These are phyloP conservation scores for Sitodiplosis mosellana DNA, from an alignment of 1,140 invertebrate species.

Conservation along the genomic window DNA sequence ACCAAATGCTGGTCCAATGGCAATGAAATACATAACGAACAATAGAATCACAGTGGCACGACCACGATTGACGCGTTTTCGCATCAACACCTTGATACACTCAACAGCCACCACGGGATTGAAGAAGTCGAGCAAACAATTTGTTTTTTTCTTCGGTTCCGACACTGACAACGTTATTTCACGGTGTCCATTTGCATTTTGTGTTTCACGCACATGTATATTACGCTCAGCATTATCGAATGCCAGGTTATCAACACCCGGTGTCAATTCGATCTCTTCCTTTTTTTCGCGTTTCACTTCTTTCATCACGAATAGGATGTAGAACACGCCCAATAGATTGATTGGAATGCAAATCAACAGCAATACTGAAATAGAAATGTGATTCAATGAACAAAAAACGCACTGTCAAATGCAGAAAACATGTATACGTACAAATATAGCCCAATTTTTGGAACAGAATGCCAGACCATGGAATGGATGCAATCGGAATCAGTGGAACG, in stretches of 20 bases:
- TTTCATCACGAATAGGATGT: conserved; percentile 18
- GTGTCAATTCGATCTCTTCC: conserved; percentile 12
- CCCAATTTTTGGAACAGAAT: conserved; percentile 15
- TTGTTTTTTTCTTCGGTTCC: conserved; percentile 4
- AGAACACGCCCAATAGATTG: conserved; percentile 18
- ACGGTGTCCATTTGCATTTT: conserved; percentile 11
- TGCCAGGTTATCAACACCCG: conserved; percentile 12
- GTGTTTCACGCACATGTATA: conserved; percentile 10
- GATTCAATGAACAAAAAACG: neutral
- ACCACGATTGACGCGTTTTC: conserved; percentile 18
- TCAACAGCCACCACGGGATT: conserved; percentile 20
- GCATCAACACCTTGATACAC: conserved; percentile 15
- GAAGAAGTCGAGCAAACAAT: conserved; percentile 15
- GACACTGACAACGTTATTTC: neutral
- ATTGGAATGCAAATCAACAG: conserved; percentile 1
- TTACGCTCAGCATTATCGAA: conserved; percentile 14
- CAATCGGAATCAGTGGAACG: conserved; percentile 16
- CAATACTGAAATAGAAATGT: neutral
- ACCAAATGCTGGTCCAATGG: conserved; percentile 15
- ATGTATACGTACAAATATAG: conserved; percentile 14
- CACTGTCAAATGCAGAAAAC: neutral
- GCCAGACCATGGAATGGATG: conserved; percentile 18
- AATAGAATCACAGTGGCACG: conserved; percentile 16
- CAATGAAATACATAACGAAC: conserved; percentile 17
- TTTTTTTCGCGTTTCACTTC: conserved; percentile 12